These are phyloP conservation scores for Nycticebus coucang DNA, from an alignment of 2,113 vertebrate species.

Conservation along the genomic window DNA sequence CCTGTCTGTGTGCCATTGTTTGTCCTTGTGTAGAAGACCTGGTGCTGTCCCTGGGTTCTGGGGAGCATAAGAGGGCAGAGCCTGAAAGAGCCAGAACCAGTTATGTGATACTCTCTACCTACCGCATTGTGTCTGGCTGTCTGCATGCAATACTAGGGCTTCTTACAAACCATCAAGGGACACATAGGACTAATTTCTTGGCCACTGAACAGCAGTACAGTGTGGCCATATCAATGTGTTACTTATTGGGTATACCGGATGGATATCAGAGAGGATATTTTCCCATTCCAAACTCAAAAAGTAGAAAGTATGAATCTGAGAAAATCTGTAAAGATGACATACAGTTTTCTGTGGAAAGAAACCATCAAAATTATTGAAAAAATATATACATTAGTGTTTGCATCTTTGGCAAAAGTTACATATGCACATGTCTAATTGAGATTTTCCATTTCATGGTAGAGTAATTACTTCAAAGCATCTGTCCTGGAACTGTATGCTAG, in stretches of 20 bases:
- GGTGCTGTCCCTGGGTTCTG: not conserved
- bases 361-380: not conserved
- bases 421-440: not conserved
- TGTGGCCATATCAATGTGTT: not conserved
- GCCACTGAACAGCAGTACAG: not conserved
- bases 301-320: not conserved
- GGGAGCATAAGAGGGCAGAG: not conserved
- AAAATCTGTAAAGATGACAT: not conserved
- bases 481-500: not conserved
- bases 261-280: not conserved
- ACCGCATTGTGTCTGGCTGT: not conserved
- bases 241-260: not conserved
- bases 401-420: not conserved
- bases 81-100: not conserved
- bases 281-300: not conserved
- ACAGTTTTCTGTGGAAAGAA: not conserved
- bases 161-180: not conserved
- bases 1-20: not conserved
- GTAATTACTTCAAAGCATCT: not conserved
- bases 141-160: not conserved
- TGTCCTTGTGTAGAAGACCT: not conserved
- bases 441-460: not conserved
- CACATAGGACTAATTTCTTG: not conserved
- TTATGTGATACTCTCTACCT: not conserved
- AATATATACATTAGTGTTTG: not conserved